Percentiles rank a stretch among this genome's conserved stretches.
Evolutionary conservation across 2,797 vertebrate species (phyloP).

Genomic region (Lutra lutra): DNA sequence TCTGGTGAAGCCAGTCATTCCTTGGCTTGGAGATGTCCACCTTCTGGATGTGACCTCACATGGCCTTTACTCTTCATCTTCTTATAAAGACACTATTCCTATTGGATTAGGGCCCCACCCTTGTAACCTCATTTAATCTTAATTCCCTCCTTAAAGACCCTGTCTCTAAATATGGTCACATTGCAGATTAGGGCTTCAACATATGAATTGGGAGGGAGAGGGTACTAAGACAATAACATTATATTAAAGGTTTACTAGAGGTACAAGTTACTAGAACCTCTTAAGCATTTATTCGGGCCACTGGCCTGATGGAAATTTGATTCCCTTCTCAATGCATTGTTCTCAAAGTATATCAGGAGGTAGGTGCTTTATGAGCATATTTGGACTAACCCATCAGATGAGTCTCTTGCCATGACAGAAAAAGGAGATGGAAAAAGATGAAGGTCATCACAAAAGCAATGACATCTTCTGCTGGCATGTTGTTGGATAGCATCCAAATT

Average conservation of each 20-base stretch:
- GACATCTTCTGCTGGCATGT: background rate
- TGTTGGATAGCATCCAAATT: background rate
- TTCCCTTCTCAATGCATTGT: background rate
- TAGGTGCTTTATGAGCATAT: background rate
- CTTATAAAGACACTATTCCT: background rate
- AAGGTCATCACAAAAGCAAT: background rate
- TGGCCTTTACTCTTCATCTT: background rate
- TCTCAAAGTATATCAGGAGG: background rate
- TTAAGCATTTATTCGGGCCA: background rate
- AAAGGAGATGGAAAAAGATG: background rate
- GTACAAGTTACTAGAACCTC: background rate
- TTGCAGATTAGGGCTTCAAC: background rate
- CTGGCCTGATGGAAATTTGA: background rate
- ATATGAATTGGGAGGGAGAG: background rate
- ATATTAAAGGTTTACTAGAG: background rate
- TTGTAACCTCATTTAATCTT: background rate
- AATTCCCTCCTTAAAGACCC: background rate
- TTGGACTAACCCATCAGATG: background rate
- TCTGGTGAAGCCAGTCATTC: background rate
- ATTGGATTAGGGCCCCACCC: background rate
- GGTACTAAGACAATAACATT: background rate
- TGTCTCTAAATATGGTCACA: background rate
- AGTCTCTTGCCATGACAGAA: background rate
- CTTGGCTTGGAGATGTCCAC: background rate
- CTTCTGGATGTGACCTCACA: background rate